These are phyloP conservation scores for Peromyscus aztecus DNA, from an alignment of 2,797 vertebrate species.

Conservation along the genomic window DNA sequence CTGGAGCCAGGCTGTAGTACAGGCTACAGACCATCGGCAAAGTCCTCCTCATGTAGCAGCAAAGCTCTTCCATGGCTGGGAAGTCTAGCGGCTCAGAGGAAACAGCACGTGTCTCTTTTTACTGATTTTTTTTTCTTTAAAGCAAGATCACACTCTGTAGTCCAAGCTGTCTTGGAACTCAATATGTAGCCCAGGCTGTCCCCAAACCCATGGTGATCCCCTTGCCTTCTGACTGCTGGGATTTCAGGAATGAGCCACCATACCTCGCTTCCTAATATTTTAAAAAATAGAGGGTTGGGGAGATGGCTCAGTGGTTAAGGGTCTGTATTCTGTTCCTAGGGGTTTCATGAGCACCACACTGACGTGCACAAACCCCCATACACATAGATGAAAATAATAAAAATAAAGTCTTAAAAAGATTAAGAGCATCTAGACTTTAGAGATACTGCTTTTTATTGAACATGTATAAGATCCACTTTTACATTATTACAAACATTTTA, in stretches of 20 bases:
- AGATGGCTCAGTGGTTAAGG: not conserved
- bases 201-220: not conserved
- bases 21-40: not conserved
- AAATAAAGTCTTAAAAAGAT: conserved; percentile 37
- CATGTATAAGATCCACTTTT: conserved; percentile 77
- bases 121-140: not conserved
- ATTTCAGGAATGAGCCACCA: not conserved
- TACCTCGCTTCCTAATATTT: not conserved
- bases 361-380: not conserved
- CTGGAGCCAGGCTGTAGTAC: not conserved
- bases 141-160: not conserved
- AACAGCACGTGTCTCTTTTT: not conserved
- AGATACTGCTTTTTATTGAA: conserved; percentile 86
- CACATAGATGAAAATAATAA: not conserved
- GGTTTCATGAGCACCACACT: not conserved
- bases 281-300: not conserved
- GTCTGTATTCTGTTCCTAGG: too few relatives aligned
- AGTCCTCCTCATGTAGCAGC: not conserved
- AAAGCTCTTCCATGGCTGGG: not conserved
- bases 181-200: not conserved
- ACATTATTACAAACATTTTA: conserved; percentile 85
- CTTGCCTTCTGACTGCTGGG: not conserved
- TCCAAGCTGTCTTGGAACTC: not conserved
- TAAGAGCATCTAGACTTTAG: conserved; percentile 76
- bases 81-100: not conserved